Base-by-base conservation (phyloP, 2,888 invertebrate genomes). In the Plagodis dolabraria region DNA sequence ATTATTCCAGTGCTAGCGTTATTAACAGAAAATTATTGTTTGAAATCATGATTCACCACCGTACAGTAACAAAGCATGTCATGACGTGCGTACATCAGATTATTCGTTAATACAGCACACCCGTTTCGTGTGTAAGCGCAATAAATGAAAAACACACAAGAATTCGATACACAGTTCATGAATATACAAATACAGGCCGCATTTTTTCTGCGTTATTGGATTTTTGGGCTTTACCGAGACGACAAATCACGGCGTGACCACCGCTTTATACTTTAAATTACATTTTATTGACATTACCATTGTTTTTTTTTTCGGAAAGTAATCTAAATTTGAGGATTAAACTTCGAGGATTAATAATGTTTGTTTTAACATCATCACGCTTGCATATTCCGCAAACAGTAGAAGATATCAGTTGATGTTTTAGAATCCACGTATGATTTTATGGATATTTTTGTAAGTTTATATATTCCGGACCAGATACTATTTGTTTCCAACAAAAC, bases 41-140 rank as follows among this genome's bases (percentile, higher is more conserved):
- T 34, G 38, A 49, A 48, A 58, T 33, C 51, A 48, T 40, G 50
- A 35, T 12, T 36, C 12, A 10, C 22, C 22, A 22, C 22, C 22
- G 22, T 11, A 40, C 7, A 44, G 11, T 47, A 56, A 60, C 56
- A 64, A 67, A 63, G 46, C 60, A 61, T 65, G 46, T 58, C 67
- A 67, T 72, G 68, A 66, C 71, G 69, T 72, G 70, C 63, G 70
- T 70, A 68, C 65, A 71, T 66, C 71, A 68, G 68, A 72, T 73
- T 66, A 65, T 65, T 65, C 70, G 70, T 71, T 72, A 64, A 54
- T 70, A 65, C 63, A 76, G 72, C 72, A 72, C 75, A 68, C 76
- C 73, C 72, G 61, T 75, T 73, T 67, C 80, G 77, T 80, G 79
- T 72, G 70, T 68, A 72, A 71, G 70, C 59, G 75, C 71, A 70